Base-by-base conservation (phyloP, 2,113 vertebrate genomes). In the Cryptotis parvus region DNA sequence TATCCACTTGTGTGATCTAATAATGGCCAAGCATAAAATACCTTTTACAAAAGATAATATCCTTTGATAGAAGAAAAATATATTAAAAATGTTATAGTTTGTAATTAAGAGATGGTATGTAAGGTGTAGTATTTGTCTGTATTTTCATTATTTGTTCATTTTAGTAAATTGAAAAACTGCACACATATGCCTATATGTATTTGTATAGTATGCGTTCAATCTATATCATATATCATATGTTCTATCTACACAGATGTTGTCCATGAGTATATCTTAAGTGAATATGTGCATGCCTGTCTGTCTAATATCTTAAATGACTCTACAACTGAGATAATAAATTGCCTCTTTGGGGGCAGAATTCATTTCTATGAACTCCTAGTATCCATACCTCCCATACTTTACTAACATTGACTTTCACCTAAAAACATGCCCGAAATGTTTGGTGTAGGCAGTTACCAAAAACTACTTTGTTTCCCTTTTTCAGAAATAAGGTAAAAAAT, bases 61-160 rank as follows among this genome's bases (percentile, higher is more conserved):
- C 9, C 22, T 63, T 52, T 58, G 77, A 63, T n/a, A 87, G 27
- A 68, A 94, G 72, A 29, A 91, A 69, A 68, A 41, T 11, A 1
- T 41, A 33, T 39, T 58, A 16, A 26, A 37, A 20, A 26, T 70
- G 11, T 73, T 58, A 18, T 20, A 24, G 2, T 22, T 58, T 58
- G 2, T 9, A 58, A 18, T 41, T 88, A 37, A 45, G 12, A 39
- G 43, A 65, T 58, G 18, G 37, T n/a, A 43, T 74, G 1, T 18
- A 74, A 74, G 69, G 4, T 58, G 70, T 77, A n/a, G 63, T n/a
- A 24, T 31, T 61, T 61, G 6, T 33, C 24, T 93, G 35, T 72
- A 74, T 41, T 81, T 86, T 78, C 74, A 15, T 58, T 61, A 22
- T 84, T 31, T 43, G 69, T 89, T 77, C 80, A 52, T 74, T 84